Conservation (phyloP, 2,888 invertebrate species). For the Euclidia mi region DNA sequence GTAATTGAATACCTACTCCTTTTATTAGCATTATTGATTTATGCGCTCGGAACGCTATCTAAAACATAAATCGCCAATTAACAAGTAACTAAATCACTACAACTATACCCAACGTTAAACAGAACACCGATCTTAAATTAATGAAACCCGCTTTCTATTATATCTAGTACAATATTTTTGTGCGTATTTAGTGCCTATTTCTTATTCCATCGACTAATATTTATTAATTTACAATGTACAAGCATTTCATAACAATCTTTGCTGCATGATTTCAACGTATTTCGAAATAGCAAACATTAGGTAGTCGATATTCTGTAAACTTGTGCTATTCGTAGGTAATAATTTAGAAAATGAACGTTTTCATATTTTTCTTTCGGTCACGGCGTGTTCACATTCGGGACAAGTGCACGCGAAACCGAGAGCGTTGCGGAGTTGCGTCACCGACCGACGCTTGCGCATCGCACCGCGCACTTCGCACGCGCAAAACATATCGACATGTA, state of each 20-base stretch:
- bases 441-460: slow-evolving; percentile 15
- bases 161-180: slow-evolving; percentile 13
- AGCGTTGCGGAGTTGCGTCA: slow-evolving; percentile 79
- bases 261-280: slow-evolving; percentile 24
- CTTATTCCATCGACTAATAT: slow-evolving; percentile 17
- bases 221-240: slow-evolving; percentile 30
- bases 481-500: slow-evolving; percentile 76
- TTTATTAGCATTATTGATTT: background rate
- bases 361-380: slow-evolving; percentile 85
- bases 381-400: slow-evolving; percentile 83
- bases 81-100: background rate
- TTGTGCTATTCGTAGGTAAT: slow-evolving; percentile 62
- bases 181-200: slow-evolving; percentile 19
- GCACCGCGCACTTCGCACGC: slow-evolving; percentile 35
- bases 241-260: slow-evolving; percentile 22
- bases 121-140: slow-evolving; percentile 15
- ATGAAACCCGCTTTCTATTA: slow-evolving; percentile 19
- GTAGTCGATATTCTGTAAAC: slow-evolving; percentile 46
- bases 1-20: too few species aligned
- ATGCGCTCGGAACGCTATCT: background rate
- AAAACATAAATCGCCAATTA: background rate
- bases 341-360: slow-evolving; percentile 80
- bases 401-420: slow-evolving; percentile 89
- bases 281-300: slow-evolving; percentile 21
- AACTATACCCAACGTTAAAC: slow-evolving; percentile 18